Percentiles rank a stretch among this genome's conserved stretches.
Evolutionary conservation across 2,797 vertebrate species (phyloP).

Genomic region (Melanotaenia parkinsoni): DNA sequence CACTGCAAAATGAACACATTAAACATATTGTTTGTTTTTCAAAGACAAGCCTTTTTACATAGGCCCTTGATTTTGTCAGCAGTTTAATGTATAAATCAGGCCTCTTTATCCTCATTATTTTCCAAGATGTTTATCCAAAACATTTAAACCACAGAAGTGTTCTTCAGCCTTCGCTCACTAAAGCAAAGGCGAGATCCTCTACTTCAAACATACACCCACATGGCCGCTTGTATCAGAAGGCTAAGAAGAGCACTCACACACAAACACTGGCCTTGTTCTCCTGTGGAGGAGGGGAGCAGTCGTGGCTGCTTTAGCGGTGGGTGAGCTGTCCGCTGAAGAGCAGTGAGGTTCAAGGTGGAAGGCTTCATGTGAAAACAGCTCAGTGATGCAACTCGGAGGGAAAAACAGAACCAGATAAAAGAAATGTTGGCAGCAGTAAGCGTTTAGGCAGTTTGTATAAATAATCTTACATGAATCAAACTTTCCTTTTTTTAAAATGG

Average conservation of each 20-base stretch:
- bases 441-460: too few relatives aligned
- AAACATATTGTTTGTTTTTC: too few relatives aligned
- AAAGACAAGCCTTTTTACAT: background rate
- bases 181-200: constrained; percentile 8
- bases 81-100: background rate
- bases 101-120: background rate
- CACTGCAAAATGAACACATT: too few relatives aligned
- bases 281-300: constrained; percentile 32
- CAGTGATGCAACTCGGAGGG: constrained; percentile 12
- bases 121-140: background rate
- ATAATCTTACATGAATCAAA: background rate
- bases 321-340: constrained; percentile 41
- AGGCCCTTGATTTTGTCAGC: background rate
- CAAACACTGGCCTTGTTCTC: constrained; percentile 24
- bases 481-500: background rate
- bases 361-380: constrained; percentile 27
- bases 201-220: constrained; percentile 23
- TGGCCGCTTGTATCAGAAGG: constrained; percentile 15
- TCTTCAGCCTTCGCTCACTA: background rate
- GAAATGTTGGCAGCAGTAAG: too few relatives aligned
- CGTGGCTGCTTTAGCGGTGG: constrained; percentile 26
- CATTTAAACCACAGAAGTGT: background rate
- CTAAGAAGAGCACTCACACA: constrained; percentile 22
- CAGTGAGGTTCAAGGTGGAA: constrained; percentile 23
- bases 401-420: background rate